phyloP scores from a whole-genome alignment of 2,888 invertebrate species.

The Ectemnius continuus region DNA sequence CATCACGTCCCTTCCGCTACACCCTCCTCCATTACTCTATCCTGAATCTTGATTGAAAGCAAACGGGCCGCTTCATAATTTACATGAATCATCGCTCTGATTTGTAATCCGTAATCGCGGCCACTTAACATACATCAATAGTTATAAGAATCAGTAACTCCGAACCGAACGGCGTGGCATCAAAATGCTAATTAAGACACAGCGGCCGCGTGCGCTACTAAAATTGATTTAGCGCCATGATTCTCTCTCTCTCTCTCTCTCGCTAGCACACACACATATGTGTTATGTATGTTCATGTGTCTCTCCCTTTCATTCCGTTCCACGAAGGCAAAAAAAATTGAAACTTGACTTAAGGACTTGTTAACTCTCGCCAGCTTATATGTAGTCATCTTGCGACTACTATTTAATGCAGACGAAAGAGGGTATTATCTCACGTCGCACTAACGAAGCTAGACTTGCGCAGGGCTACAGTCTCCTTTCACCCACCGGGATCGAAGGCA shows the following conservation, averaged over 20 bases:
- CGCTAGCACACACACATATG: too few species aligned
- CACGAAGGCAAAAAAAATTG: slow-evolving; percentile 8
- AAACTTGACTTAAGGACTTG: slow-evolving; percentile 20
- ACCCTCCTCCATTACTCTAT: slow-evolving; percentile 2
- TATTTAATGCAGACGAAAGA: slow-evolving; percentile 12
- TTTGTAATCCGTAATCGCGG: slow-evolving; percentile 5
- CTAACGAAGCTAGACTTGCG: slow-evolving; percentile 3
- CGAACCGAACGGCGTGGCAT: not conserved
- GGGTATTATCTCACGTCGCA: slow-evolving; percentile 32
- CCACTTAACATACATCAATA: slow-evolving; percentile 27
- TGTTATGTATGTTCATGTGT: too few species aligned
- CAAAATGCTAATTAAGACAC: slow-evolving; percentile 13
- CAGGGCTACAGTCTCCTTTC: slow-evolving; percentile 16
- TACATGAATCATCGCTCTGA: slow-evolving; percentile 13
- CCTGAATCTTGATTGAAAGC: not conserved
- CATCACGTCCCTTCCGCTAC: slow-evolving; percentile 2
- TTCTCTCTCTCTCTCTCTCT: not conserved
- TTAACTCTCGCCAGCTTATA: slow-evolving; percentile 28
- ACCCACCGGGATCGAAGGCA: slow-evolving; percentile 44
- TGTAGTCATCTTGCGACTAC: slow-evolving; percentile 8
- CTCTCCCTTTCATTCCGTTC: slow-evolving; percentile 12
- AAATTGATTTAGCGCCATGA: slow-evolving; percentile 18
- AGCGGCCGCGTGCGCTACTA: not conserved
- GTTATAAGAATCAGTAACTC: slow-evolving; percentile 41
- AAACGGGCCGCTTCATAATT: slow-evolving; percentile 10